Evolutionary conservation across 2,797 vertebrate genomes (phyloP), one percentile per base, ranked within the genome.

Genomic region (Picus viridis): DNA sequence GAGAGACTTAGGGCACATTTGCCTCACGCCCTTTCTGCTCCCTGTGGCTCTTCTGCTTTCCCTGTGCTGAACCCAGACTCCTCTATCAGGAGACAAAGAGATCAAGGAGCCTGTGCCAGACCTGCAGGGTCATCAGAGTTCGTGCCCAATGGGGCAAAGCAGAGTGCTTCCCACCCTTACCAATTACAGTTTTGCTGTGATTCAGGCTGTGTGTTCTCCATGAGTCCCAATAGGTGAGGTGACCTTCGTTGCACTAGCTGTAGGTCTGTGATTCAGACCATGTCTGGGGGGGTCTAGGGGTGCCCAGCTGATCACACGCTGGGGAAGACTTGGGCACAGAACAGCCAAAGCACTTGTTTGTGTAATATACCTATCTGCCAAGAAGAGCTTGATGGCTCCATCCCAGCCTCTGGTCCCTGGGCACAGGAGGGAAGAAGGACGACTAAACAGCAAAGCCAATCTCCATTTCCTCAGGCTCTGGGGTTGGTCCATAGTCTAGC

Each of bases 191-290:
- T 39, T 24, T 34, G 39, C 83, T 53, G 39, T 0, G 1, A 6
- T 39, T 57, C 0, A 1, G 54, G n/a, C 27, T 73, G 80, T 7
- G 27, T 24, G 7, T 43, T 78, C 85, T 68, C 1, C 2, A 14
- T 0, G 0, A 22, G 17, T 85, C 30, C 54, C 74, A 20, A 2
- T 1, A 34, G 15, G 16, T 76, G 81, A 89, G 8, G 51, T 0
- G 2, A 34, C 47, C 67, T 57, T 61, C 67, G 53, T 59, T 26
- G 43, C 39, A 18, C n/a, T 12, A 56, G 34, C n/a, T 90, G 20
- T n/a, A 61, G 70, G 29, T 43, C 65, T 86, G 71, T 1, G 2
- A 2, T 39, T 43, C 67, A 89, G 62, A 30, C 62, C 9, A 17
- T 6, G 16, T 30, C 56, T 59, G 34, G 10, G 34, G 7, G 24